Base-by-base conservation (phyloP, 2,888 invertebrate genomes). In the Synanthedon andrenaeformis region DNA sequence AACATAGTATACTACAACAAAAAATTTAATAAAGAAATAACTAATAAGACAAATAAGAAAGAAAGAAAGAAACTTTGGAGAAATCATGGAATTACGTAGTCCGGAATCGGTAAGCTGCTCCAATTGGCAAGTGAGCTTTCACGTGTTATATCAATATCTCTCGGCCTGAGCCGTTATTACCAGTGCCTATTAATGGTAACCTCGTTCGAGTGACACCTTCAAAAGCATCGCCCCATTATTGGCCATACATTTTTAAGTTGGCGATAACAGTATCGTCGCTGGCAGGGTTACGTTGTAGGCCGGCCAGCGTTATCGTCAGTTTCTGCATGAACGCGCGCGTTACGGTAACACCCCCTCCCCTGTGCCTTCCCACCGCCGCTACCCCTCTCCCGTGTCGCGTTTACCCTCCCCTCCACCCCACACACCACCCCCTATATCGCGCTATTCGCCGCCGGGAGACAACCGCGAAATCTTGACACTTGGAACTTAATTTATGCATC, bases 251-350 rank as follows among this genome's bases (percentile, higher is more conserved):
- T 86, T 86, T 85, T 85, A 79, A 84, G 72, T 70, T 59, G 49
- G 48, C 66, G 78, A 79, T 83, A 81, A 72, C 72, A 72, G 70
- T 81, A 82, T 81, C 79, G 65, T 60, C 61, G 65, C 65, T 61
- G 63, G 68, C 75, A 70, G 80, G 84, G 85, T 83, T 84, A 82
- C 85, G 82, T 82, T 79, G 84, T 85, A 85, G 86, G 84, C 84
- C 74, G 79, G 76, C 67, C 72, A 64, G 64, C 66, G 86, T 88
- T 87, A 87, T 88, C 88, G 83, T 82, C 84, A 81, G 78, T 83
- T 88, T 88, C 85, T 76, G 75, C 86, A 81, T 88, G 86, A 84
- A 87, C 88, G 88, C 87, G 69, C 73, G 66, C 82, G 84, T 82
- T 82, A 85, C 83, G 75, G 74, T 63, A 62, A 64, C 69, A 70